Conservation (phyloP, 2,113 vertebrate species). For the Ondatra zibethicus region DNA sequence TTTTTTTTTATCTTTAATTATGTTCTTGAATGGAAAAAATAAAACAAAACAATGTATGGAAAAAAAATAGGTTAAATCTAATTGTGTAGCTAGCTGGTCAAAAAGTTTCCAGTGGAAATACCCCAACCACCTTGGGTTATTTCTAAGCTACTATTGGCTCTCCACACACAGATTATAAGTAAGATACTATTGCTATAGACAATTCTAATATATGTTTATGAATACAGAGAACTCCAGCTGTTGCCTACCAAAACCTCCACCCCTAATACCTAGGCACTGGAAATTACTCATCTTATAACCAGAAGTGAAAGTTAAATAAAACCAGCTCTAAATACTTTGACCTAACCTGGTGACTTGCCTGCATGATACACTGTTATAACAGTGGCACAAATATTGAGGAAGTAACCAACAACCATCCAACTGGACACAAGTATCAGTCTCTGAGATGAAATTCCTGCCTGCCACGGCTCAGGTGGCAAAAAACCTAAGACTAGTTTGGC, state of each 20-base stretch:
- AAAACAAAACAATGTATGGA: no score
- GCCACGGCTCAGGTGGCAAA: no score
- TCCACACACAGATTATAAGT: no score
- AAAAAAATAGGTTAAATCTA: no score
- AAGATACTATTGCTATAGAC: neutral
- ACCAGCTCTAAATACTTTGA: neutral
- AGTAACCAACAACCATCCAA: neutral
- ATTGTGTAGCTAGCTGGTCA: neutral
- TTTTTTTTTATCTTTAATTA: no score
- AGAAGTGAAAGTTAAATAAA: neutral
- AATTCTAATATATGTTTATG: neutral
- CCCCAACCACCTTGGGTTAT: neutral
- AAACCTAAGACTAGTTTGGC: neutral
- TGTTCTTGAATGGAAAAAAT: no score
- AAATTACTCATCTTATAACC: neutral
- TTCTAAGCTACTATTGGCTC: neutral
- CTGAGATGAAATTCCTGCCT: neutral
- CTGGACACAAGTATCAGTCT: neutral
- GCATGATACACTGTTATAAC: neutral
- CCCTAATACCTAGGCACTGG: rapidly evolving
- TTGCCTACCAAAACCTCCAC: neutral
- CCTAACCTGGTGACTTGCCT: rapidly evolving
- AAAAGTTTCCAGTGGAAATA: neutral
- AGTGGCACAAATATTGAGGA: neutral
- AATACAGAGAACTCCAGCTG: no score